Evolutionary conservation across 1,140 invertebrate species (phyloP), one percentile per base, ranked within the genome.

Genomic region (Laupala kohalensis): DNA sequence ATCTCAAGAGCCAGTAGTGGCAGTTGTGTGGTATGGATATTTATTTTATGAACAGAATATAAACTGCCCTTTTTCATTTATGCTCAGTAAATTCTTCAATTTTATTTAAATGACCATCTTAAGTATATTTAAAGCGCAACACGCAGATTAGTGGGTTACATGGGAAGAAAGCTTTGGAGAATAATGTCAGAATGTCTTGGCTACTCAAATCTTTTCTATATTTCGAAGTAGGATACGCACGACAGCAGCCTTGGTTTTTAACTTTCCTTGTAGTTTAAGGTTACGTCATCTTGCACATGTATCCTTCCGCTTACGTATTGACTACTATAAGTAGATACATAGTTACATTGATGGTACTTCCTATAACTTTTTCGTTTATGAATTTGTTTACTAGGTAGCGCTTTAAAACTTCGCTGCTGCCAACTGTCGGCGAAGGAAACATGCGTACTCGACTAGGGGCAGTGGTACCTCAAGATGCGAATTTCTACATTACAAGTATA

Each of bases 241-340:
- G 19, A 53, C 37, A 53, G 19, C 37, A 53, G 37, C 37, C 37
- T 53, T 53, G 37, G 19, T 53, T 53, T 53, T 19, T 2, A 19
- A 53, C 37, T 53, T 53, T 53, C 37, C 37, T 53, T 19, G 37
- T 53, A 19, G 9, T 53, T 53, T 53, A 13, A 53, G 67, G 69
- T 72, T 72, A 72, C 72, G 72, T 72, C 72, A 72, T 25, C 72
- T 25, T 24, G 30, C 9, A 63, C 12, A 9, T 71, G 71, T 71
- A 72, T 72, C 72, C 72, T 29, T 69, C 30, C 67, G 67, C 72
- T 65, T 53, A 13, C 9, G 37, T 53, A 53, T 53, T 53, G 37
- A 53, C 19, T 9, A 53, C 19, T 53, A 13, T 19, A 53, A 13
- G 37, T 53, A 53, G 37, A 53, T 53, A 13, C 9, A 13, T 53